Conservation (phyloP, 2,797 vertebrate genomes). For the Florisuga fusca region DNA sequence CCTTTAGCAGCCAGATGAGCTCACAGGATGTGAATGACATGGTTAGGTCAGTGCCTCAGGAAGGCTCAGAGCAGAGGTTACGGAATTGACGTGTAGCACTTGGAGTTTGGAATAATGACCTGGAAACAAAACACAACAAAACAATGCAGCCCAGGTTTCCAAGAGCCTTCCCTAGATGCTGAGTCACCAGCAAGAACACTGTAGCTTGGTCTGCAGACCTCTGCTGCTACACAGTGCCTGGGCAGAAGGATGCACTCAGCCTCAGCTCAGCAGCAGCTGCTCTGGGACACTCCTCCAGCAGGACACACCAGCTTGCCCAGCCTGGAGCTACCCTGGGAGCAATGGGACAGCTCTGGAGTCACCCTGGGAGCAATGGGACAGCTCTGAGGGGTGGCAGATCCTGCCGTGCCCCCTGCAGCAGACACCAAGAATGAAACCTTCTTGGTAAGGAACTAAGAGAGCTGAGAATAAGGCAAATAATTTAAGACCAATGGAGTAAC, state of each 20-base stretch:
- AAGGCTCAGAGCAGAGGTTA: background rate
- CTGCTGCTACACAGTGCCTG: accelerated
- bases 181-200: background rate
- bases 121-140: background rate
- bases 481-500: background rate
- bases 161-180: background rate
- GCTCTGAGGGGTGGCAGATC: background rate
- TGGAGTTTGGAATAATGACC: background rate
- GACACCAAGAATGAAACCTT: background rate
- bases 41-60: accelerated
- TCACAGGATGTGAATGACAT: background rate
- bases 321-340: background rate
- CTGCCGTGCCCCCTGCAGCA: background rate
- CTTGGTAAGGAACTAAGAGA: background rate
- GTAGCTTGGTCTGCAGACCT: background rate
- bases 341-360: background rate
- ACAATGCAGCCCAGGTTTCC: background rate
- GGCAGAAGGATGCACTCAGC: too few species aligned
- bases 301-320: background rate
- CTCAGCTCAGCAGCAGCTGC: too few species aligned
- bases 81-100: background rate
- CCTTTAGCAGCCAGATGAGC: background rate
- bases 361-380: background rate
- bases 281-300: background rate
- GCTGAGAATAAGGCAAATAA: conserved; percentile 38